These are phyloP conservation scores for Nomada fabriciana DNA, from an alignment of 2,888 invertebrate genomes.

Conservation along the genomic window DNA sequence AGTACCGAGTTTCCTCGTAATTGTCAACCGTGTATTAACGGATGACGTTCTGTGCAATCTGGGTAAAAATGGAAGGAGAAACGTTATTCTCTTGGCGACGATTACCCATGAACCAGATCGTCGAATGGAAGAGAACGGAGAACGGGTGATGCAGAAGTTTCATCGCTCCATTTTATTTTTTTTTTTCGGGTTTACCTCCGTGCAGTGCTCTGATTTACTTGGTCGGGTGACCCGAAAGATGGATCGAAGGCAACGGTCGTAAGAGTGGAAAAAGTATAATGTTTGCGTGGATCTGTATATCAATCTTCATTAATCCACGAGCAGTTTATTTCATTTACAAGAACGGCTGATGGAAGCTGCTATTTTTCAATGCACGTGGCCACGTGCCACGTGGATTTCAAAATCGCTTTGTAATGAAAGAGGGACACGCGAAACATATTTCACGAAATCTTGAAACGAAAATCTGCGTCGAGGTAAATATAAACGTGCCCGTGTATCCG, in stretches of 20 bases:
- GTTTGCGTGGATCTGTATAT: neutral
- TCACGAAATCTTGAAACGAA: neutral
- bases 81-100: neutral
- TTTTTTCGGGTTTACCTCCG: neutral
- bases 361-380: neutral
- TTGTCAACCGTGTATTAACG: neutral
- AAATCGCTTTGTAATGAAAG: neutral
- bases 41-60: neutral
- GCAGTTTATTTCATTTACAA: constrained; percentile 5
- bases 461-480: neutral
- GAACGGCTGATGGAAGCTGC: neutral
- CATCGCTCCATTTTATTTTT: neutral
- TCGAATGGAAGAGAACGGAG: neutral
- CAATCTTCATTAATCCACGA: constrained; percentile 5
- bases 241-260: constrained; percentile 4
- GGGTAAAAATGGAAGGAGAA: neutral
- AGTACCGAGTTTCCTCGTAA: neutral
- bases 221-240: neutral
- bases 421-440: neutral
- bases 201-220: neutral
- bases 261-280: neutral
- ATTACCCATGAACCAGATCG: neutral
- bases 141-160: neutral
- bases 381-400: too few species aligned
- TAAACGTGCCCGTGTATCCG: neutral